phyloP scores from a whole-genome alignment of 2,888 invertebrate species.

The Diaprepes abbreviatus region DNA sequence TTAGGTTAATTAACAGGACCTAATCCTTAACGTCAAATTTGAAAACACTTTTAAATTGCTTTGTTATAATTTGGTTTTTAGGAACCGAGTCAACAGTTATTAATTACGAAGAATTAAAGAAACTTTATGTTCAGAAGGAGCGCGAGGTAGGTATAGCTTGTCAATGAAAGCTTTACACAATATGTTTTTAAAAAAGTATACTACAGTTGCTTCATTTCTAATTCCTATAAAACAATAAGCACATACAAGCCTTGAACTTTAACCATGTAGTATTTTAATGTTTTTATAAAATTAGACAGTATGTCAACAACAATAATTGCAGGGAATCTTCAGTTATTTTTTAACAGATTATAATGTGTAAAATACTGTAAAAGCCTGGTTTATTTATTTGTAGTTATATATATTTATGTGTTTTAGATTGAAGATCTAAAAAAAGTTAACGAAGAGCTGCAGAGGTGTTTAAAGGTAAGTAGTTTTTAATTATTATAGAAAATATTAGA shows the following conservation, averaged over 20 bases:
- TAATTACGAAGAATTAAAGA: slow-evolving; percentile 70
- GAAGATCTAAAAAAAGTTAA: slow-evolving; percentile 49
- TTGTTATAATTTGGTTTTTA: slow-evolving; percentile 38
- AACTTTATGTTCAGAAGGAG: slow-evolving; percentile 73
- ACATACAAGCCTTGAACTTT: slow-evolving; percentile 26
- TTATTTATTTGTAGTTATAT: slow-evolving; percentile 11
- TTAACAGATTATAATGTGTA: not conserved
- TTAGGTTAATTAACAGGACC: slow-evolving; percentile 22
- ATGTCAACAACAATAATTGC: not conserved
- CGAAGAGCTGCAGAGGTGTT: slow-evolving; percentile 43
- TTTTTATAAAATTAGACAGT: not conserved
- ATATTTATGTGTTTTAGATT: slow-evolving; percentile 48
- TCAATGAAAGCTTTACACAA: not conserved
- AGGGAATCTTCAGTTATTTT: not conserved
- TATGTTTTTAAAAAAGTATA: not conserved
- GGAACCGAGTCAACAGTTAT: slow-evolving; percentile 61
- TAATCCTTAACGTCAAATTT: slow-evolving; percentile 4
- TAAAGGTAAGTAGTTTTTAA: slow-evolving; percentile 46
- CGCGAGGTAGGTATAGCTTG: slow-evolving; percentile 71
- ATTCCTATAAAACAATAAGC: not conserved
- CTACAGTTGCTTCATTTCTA: not conserved
- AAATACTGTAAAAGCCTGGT: too few species aligned
- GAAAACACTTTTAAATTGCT: not conserved
- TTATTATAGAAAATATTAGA: too few species aligned
- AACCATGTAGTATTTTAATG: slow-evolving; percentile 8